Conservation (phyloP, 2,888 invertebrate genomes). For the Gnatocerus cornutus region DNA sequence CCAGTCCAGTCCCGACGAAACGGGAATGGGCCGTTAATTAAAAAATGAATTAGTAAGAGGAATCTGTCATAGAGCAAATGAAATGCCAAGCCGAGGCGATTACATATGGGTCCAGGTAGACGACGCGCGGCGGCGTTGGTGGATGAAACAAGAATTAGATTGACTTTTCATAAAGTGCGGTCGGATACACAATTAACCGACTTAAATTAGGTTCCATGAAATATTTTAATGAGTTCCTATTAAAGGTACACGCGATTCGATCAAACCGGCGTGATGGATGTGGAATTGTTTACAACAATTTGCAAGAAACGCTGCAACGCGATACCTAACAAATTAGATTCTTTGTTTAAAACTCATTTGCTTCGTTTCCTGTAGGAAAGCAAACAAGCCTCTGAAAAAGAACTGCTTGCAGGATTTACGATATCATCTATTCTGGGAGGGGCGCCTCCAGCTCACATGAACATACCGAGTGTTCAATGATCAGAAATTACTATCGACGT, state of each 20-base stretch:
- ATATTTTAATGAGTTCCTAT: conserved; percentile 68
- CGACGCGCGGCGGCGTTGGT: conserved; percentile 59
- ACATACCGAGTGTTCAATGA: conserved; percentile 28
- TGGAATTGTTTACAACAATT: background rate
- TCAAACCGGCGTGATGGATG: background rate
- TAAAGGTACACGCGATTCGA: conserved; percentile 30
- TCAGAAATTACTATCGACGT: conserved; percentile 35
- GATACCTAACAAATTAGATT: conserved; percentile 40
- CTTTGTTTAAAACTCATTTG: conserved; percentile 44
- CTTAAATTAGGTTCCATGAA: conserved; percentile 68
- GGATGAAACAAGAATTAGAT: conserved; percentile 63
- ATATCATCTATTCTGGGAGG: conserved; percentile 29
- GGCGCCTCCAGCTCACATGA: conserved; percentile 33
- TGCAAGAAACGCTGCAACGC: conserved; percentile 12
- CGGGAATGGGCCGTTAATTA: conserved; percentile 68
- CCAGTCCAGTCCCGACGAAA: conserved; percentile 57
- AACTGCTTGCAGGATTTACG: conserved; percentile 31
- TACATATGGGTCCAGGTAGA: conserved; percentile 65
- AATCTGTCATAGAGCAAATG: conserved; percentile 71
- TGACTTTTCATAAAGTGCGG: conserved; percentile 66
- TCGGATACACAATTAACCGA: conserved; percentile 65
- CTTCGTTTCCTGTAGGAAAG: conserved; percentile 46
- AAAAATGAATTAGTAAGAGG: conserved; percentile 71
- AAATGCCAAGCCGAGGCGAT: conserved; percentile 67
- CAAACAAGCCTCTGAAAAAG: conserved; percentile 25